Conservation (phyloP, 2,888 invertebrate genomes). For the Synergus gifuensis region DNA sequence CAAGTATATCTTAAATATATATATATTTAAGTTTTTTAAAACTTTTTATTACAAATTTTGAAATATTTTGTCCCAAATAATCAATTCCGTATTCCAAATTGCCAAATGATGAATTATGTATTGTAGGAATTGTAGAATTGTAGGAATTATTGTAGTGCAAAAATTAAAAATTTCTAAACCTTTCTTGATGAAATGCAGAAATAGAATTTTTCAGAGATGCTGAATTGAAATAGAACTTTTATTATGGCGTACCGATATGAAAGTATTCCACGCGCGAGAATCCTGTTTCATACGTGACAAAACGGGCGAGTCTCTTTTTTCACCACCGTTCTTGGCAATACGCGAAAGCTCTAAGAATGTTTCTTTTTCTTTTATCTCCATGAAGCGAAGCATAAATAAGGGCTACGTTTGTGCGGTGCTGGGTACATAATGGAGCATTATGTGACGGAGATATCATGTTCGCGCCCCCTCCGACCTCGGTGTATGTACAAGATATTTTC, state of each 20-base stretch:
- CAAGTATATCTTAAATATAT: too few species aligned
- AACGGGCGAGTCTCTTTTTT: constrained; percentile 25
- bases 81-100: too few species aligned
- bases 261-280: constrained; percentile 38
- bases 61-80: too few species aligned
- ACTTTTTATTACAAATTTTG: too few species aligned
- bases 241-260: constrained; percentile 13
- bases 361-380: constrained; percentile 68
- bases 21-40: too few species aligned
- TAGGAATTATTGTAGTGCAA: too few species aligned
- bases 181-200: background rate
- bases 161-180: too few species aligned
- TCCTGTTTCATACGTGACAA: constrained; percentile 42
- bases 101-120: too few species aligned
- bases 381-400: constrained; percentile 71
- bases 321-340: constrained; percentile 43
- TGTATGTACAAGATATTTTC: constrained; percentile 75
- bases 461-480: constrained; percentile 52
- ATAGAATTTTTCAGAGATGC: constrained; percentile 11
- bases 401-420: constrained; percentile 68
- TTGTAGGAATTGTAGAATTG: too few species aligned
- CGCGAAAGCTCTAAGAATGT: constrained; percentile 45
- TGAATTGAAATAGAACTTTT: constrained; percentile 30
- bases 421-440: constrained; percentile 74
- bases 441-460: constrained; percentile 70